phyloP scores from a whole-genome alignment of 2,797 vertebrate genomes.

The Mycteria americana region DNA sequence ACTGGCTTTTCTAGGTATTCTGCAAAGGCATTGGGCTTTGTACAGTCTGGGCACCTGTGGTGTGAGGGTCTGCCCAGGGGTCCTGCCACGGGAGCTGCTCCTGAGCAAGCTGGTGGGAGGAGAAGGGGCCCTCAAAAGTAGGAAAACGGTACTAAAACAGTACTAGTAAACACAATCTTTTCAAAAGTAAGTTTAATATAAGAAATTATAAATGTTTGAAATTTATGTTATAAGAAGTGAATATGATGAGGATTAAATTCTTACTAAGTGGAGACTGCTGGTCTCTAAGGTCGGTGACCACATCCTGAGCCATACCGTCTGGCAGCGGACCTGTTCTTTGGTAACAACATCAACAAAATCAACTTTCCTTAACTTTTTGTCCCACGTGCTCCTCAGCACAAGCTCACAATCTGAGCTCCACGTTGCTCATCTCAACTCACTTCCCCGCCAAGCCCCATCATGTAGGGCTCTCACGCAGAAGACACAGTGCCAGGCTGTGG shows the following conservation, averaged over 20 bases:
- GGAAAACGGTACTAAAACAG: background rate
- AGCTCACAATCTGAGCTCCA: background rate
- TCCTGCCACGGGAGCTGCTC: background rate
- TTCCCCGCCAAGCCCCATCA: background rate
- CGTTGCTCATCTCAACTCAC: background rate
- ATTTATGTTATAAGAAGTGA: background rate
- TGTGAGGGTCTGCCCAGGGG: background rate
- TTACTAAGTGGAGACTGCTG: background rate
- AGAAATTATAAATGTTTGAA: background rate
- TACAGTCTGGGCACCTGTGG: background rate
- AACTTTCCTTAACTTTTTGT: background rate
- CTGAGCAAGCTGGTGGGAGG: background rate
- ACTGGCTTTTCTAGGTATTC: background rate
- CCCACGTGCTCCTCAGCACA: rapidly evolving
- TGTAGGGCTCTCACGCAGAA: background rate
- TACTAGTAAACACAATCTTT: background rate
- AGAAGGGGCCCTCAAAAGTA: background rate
- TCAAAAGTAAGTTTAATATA: background rate
- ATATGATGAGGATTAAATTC: background rate
- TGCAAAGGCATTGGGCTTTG: background rate
- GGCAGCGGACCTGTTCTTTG: background rate
- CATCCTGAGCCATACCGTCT: background rate
- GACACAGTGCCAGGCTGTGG: background rate
- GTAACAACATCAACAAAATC: background rate
- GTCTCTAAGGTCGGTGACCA: background rate